A percentile compares a stretch with the other conserved stretches of the same genome.
Conservation (phyloP, 2,888 invertebrate species). For the Rhagophthalmus giganteus region DNA sequence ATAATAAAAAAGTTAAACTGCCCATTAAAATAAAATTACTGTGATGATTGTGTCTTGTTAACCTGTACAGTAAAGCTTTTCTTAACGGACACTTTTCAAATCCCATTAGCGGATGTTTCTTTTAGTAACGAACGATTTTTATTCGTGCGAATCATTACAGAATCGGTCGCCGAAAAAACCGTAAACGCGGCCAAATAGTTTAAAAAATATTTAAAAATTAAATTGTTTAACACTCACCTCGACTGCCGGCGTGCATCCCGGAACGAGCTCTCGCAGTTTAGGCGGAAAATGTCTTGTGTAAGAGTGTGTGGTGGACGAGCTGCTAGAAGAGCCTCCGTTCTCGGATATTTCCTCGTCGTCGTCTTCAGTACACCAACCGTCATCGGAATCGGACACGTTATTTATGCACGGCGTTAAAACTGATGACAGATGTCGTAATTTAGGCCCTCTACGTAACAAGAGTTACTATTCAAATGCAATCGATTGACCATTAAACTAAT, state of each 20-base stretch:
- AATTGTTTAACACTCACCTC: constrained; percentile 46
- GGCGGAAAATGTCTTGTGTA: constrained; percentile 49
- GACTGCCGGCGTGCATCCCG: constrained; percentile 44
- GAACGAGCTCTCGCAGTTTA: constrained; percentile 49
- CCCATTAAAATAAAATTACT: too few relatives aligned
- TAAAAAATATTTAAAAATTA: background rate
- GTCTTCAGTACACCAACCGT: constrained; percentile 54
- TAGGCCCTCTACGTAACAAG: constrained; percentile 25
- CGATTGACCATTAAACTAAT: too few relatives aligned
- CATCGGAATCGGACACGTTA: constrained; percentile 41
- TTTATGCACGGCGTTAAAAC: constrained; percentile 24
- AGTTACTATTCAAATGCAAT: too few relatives aligned
- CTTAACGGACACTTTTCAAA: too few relatives aligned
- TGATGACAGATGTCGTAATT: constrained; percentile 26
- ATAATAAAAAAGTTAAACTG: too few relatives aligned
- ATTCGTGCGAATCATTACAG: too few relatives aligned
- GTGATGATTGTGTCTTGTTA: too few relatives aligned
- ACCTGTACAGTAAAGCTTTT: too few relatives aligned
- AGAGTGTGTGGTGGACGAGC: constrained; percentile 37
- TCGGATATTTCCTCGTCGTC: constrained; percentile 46
- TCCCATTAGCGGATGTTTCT: too few relatives aligned
- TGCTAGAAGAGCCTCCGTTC: constrained; percentile 47
- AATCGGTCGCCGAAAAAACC: too few relatives aligned
- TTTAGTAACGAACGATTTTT: too few relatives aligned
- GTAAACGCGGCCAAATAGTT: too few relatives aligned